phyloP scores from a whole-genome alignment of 2,113 vertebrate species.

The Oncorhynchus nerka region DNA sequence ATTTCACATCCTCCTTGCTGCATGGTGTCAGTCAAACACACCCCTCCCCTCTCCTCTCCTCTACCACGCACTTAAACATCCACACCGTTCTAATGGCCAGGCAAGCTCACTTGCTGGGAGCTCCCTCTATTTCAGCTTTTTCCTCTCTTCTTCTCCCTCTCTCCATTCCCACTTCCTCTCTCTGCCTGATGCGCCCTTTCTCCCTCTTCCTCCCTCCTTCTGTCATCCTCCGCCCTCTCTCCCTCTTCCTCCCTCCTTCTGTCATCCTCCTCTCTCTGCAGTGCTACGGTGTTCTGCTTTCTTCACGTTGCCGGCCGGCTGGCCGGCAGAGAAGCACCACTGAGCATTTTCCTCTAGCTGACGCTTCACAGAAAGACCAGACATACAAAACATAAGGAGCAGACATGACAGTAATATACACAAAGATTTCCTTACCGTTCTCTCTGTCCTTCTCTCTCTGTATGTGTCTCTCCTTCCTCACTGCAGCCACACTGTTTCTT shows the following conservation, averaged over 20 bases:
- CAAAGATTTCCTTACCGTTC: neutral
- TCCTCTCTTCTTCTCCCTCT: constrained; percentile 9
- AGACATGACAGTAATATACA: constrained; percentile 6
- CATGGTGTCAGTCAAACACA: constrained; percentile 6
- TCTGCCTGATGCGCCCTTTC: neutral
- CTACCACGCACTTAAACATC: constrained; percentile 17
- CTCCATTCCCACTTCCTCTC: constrained; percentile 36
- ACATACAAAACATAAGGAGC: constrained; percentile 23
- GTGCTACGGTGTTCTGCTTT: constrained; percentile 49
- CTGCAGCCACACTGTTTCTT: constrained; percentile 35
- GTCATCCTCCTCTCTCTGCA: constrained; percentile 48
- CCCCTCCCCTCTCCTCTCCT: neutral
- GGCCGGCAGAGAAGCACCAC: constrained; percentile 37
- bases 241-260: constrained; percentile 21
- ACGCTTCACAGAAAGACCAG: constrained; percentile 12
- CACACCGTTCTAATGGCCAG: neutral
- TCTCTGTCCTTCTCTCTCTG: neutral
- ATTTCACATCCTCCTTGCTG: constrained; percentile 28
- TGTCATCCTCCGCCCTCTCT: neutral
- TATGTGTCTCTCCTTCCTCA: constrained; percentile 3
- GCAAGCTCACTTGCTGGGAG: neutral
- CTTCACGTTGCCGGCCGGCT: constrained; percentile 45
- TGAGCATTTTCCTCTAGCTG: constrained; percentile 17
- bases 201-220: neutral
- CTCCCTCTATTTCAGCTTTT: constrained; percentile 14